Percentiles rank a stretch among this genome's conserved stretches.
Evolutionary conservation across 2,113 vertebrate species (phyloP).

Genomic region (Taurulus bubalis): DNA sequence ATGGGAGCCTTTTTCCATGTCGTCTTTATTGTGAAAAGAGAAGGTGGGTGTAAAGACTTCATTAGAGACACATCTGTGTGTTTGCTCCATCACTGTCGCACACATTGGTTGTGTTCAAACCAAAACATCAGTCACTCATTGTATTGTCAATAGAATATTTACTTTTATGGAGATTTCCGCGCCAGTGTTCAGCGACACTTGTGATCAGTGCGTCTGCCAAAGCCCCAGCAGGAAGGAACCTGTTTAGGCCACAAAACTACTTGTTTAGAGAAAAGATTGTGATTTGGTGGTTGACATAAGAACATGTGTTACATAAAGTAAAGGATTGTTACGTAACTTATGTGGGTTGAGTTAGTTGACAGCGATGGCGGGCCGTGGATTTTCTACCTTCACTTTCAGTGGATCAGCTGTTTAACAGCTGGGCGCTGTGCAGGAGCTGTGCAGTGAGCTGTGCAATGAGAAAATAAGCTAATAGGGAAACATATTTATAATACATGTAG

Average conservation of each 20-base stretch:
- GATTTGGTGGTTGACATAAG: neutral
- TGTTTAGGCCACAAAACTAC: neutral
- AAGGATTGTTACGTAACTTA: no score
- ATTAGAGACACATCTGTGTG: neutral
- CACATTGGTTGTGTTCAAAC: neutral
- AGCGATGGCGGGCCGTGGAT: no score
- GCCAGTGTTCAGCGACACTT: neutral
- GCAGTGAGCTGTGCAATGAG: no score
- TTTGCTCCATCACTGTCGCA: neutral
- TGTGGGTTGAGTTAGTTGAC: neutral
- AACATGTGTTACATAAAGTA: neutral
- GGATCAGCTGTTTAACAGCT: no score
- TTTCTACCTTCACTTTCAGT: no score
- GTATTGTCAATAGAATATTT: neutral
- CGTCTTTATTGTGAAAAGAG: constrained; percentile 6
- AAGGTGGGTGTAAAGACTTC: constrained; percentile 3
- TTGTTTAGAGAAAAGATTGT: no score
- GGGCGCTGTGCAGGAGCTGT: no score
- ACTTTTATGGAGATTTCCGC: neutral
- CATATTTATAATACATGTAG: no score
- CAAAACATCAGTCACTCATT: constrained; percentile 1
- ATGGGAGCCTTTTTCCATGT: constrained; percentile 8
- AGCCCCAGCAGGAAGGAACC: no score
- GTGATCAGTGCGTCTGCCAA: no score
- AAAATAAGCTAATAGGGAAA: no score